Evolutionary conservation across 2,797 vertebrate species (phyloP).

Genomic region (Macropus fuliginosus): DNA sequence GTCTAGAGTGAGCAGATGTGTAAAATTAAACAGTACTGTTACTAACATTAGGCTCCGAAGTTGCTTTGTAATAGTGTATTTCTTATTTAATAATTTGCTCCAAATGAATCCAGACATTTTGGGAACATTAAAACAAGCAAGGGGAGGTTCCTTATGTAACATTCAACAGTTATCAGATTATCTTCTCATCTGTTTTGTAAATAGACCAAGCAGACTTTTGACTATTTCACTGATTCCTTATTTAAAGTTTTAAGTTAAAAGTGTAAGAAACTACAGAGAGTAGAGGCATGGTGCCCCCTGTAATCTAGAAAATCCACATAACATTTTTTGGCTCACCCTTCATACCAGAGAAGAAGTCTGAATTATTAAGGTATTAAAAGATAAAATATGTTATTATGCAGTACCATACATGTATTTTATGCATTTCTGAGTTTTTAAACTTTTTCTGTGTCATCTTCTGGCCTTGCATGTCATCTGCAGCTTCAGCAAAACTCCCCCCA

Average conservation of each 20-base stretch:
- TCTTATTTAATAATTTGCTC: conserved; percentile 69
- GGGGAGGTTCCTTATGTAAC: conserved; percentile 49
- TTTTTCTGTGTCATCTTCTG: background rate
- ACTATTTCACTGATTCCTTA: conserved; percentile 23
- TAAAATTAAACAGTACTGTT: conserved; percentile 71
- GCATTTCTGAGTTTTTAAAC: background rate
- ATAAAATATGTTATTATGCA: background rate
- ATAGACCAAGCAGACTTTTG: background rate
- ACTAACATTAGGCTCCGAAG: conserved; percentile 66
- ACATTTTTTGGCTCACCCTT: background rate
- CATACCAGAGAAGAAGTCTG: background rate
- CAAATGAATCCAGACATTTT: conserved; percentile 69
- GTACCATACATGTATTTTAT: background rate
- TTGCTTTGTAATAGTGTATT: conserved; percentile 65
- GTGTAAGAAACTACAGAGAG: background rate
- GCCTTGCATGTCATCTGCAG: background rate
- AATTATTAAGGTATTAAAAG: background rate
- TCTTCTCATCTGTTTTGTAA: conserved; percentile 18
- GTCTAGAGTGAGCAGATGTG: conserved; percentile 73
- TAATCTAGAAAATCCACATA: background rate
- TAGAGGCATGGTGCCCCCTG: background rate
- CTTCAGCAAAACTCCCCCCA: background rate
- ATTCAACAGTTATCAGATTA: conserved; percentile 10
- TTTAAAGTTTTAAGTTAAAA: conserved; percentile 38
- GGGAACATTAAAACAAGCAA: conserved; percentile 68